Evolutionary conservation across 1,140 invertebrate genomes (phyloP), one percentile per base, ranked within the genome.

Genomic region (Melitaea cinxia): DNA sequence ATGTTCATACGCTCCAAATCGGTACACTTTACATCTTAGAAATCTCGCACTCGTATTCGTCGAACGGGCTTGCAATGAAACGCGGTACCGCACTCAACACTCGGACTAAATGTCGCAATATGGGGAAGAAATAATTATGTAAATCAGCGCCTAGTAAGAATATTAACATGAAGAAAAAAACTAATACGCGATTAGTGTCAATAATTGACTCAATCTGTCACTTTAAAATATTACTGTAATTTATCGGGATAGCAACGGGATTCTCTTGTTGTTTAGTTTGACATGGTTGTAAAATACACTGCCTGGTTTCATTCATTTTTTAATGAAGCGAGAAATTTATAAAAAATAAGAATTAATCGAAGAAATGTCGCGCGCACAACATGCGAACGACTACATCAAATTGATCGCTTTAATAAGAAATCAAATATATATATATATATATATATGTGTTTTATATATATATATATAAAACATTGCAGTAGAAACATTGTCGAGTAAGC

Each of bases 101-200:
- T 57, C 53, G 76, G 58, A 70, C 72, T 47, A 71, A 57, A 79
- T 79, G 73, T 79, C 68, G 71, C 68, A 77, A 75, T 26, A 68
- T 65, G 52, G 67, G 73, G 60, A 75, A 72, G 26, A 68, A 61
- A 71, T 72, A 77, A 77, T 77, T 75, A 75, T 71, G 75, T 75
- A 56, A 64, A 64, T 56, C 52, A 21, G 7, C n/a, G 9, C 21
- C 17, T 54, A 52, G 24, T 49, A 19, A 21, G 42, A 55, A 64
- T 64, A 21, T 26, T 64, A 14, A 47, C 39, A 50, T 47, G 24
- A 14, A 1, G 50, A 4, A 26, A 62, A 62, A 57, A 23, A 9
- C 19, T 15, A 4, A 24, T 12, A 23, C 42, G 21, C n/a, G 42
- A 4, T n/a, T 23, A 23, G 42, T 42, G 7, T 42, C 15, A 47